A percentile compares a stretch with the other conserved stretches of the same genome.
Conservation (phyloP, 2,797 vertebrate species). For the Intellagama lesueurii region DNA sequence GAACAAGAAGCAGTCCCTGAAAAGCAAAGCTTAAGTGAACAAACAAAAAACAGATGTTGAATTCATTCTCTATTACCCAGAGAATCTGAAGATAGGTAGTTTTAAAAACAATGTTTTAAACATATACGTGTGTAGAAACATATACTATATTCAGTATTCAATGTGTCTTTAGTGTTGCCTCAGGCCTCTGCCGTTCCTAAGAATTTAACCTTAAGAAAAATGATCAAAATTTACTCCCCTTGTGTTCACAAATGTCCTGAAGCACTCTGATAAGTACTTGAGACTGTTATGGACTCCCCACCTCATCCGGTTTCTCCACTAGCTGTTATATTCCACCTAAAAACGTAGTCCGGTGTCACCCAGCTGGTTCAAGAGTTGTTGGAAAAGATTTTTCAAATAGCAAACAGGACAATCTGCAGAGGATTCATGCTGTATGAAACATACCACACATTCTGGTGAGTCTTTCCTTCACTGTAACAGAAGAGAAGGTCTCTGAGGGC, state of each 20-base stretch:
- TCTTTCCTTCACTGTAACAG: slow-evolving; percentile 53
- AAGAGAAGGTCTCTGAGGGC: neutral
- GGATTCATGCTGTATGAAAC: slow-evolving; percentile 39
- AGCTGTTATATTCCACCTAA: neutral
- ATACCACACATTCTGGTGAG: slow-evolving; percentile 36
- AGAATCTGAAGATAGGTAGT: neutral
- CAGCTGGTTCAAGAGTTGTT: neutral
- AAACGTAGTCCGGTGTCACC: neutral
- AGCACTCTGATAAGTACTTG: neutral
- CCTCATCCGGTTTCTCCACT: neutral
- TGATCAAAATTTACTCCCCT: neutral
- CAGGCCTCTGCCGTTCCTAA: neutral
- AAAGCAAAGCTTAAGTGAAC: slow-evolving; percentile 13
- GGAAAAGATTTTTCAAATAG: neutral
- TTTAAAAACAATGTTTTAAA: neutral
- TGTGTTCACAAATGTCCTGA: neutral
- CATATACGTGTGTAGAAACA: neutral
- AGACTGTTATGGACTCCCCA: neutral
- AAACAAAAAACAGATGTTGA: neutral
- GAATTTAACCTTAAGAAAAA: slow-evolving; percentile 26
- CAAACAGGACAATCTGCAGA: slow-evolving; percentile 7
- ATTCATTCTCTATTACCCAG: slow-evolving; percentile 17
- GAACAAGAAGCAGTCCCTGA: slow-evolving; percentile 22
- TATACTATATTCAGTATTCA: neutral
- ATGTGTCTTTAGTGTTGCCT: neutral